Base-by-base conservation (phyloP, 2,113 vertebrate genomes). In the Arizona elegans region DNA sequence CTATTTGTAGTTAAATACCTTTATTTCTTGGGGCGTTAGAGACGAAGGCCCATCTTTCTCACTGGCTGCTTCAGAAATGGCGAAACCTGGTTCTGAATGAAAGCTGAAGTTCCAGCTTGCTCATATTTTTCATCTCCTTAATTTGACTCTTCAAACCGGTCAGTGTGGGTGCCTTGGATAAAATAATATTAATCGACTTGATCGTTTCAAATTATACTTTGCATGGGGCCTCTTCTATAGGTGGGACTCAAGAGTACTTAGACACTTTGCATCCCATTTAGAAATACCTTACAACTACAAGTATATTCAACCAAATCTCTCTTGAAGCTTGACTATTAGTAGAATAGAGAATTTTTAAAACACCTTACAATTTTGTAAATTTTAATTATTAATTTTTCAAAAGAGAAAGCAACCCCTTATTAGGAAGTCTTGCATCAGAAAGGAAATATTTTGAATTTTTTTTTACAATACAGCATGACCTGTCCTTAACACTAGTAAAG, bases 1-100 rank as follows among this genome's bases (percentile, higher is more conserved):
- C 94, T 94, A 91, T 95, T 96, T 95, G 93, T 95, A 90, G 94
- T 94, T 96, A 95, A 97, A 96, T 91, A 94, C 91, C 93, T 96
- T 96, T 94, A 87, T 96, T 96, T 96, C 93, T 91, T 95, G 91
- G 93, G 47, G 94, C 93, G 93, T 94, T 94, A 90, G 92, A 88
- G 29, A 59, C 56, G 65, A 87, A 91, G 96, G 86, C 62, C 90
- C 33, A 92, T 56, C 88, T 88, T 88, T 92, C 75, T 91, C 55
- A 54, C 13, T 93, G 53, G 93, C n/a, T 2, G 8, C 52, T 24
- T 23, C 23, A 92, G 94, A 94, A 21, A 4, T 21, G 17, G 33
- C n/a, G 33, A 17, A 38, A 3, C 17, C 24, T 91, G 53, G 54
- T 6, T 92, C n/a, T 50, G 17, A 0, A 1, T 9, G 5, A 21